Base-by-base conservation (phyloP, 2,797 vertebrate species). In the Aphelocoma californica region DNA sequence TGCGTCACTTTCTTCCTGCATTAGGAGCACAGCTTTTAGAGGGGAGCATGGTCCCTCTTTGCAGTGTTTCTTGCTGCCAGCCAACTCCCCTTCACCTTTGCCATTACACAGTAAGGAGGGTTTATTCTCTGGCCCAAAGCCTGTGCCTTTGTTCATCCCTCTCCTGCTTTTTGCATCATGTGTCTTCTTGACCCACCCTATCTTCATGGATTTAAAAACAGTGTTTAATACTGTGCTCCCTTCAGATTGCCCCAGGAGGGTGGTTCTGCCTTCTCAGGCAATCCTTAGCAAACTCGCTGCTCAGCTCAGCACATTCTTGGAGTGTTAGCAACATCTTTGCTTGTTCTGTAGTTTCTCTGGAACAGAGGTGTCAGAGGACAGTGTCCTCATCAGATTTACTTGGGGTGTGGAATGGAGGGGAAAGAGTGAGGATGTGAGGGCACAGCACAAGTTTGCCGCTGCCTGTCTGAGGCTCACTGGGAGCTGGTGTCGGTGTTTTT, bases 301-400 rank as follows among this genome's bases (percentile, higher is more conserved):
- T 89, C 93, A 91, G 75, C 86, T 97, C 94, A 97, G 95, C 96
- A 96, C 95, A 97, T 96, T 96, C 92, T 93, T 96, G 80, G 69
- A 89, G 81, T 15, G 67, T 96, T 96, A 97, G 86, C 88, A 96
- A 90, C 96, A 89, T 94, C 93, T 89, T 80, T 89, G 86, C 86
- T 89, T 94, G 94, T 94, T 90, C 32, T 87, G 81, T 95, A 82
- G 61, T 82, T 96, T 96, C 53, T 94, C 81, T 92, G 84, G 54
- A 95, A 38, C 53, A 86, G 79, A 80, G 81, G 26, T 92, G 74
- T 87, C 86, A 85, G 81, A 97, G 71, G 79, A 95, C 78, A 58
- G 45, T 87, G 91, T 94, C 86, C 79, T 91, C 86, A 77, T 91
- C 69, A 64, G 60, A 70, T 86, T 66, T 77, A 26, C 53, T 53